Conservation (phyloP, 2,888 invertebrate genomes). For the Caenorhabditis sinica region DNA sequence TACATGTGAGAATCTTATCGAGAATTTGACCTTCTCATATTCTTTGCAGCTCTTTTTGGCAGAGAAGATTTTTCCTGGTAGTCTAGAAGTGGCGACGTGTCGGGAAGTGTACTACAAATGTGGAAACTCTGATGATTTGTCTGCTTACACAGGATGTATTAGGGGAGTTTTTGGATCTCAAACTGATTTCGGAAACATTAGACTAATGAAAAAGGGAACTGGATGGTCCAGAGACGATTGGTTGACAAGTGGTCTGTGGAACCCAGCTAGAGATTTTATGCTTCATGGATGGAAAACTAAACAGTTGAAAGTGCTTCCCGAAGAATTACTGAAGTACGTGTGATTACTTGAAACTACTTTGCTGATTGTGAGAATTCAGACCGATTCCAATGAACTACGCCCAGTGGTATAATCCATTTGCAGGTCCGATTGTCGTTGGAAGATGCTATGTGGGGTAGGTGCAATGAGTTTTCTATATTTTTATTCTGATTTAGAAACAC, state of each 20-base stretch:
- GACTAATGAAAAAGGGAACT: conserved; percentile 56
- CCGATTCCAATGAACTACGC: conserved; percentile 32
- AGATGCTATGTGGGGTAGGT: conserved; percentile 53
- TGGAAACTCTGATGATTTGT: conserved; percentile 64
- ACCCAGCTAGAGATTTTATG: conserved; percentile 59
- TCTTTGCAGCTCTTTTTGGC: conserved; percentile 49
- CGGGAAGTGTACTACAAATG: conserved; percentile 62
- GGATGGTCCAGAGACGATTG: conserved; percentile 66
- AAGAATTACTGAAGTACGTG: conserved; percentile 10
- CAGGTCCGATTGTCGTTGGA: conserved; percentile 35
- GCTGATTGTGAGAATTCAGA: conserved; percentile 10
- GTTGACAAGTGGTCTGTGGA: conserved; percentile 64
- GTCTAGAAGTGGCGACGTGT: conserved; percentile 38
- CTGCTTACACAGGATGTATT: conserved; percentile 73
- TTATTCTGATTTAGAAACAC: conserved; percentile 37
- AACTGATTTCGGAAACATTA: conserved; percentile 40
- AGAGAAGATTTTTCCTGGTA: conserved; percentile 38
- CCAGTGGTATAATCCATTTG: conserved; percentile 60
- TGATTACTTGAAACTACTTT: background rate
- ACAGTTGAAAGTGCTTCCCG: conserved; percentile 7
- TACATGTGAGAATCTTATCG: conserved; percentile 41
- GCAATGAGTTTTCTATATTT: background rate
- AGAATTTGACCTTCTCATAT: background rate
- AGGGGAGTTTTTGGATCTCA: conserved; percentile 69
- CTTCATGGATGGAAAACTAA: conserved; percentile 61